Conservation (phyloP, 2,797 vertebrate species). For the Melopsittacus undulatus region DNA sequence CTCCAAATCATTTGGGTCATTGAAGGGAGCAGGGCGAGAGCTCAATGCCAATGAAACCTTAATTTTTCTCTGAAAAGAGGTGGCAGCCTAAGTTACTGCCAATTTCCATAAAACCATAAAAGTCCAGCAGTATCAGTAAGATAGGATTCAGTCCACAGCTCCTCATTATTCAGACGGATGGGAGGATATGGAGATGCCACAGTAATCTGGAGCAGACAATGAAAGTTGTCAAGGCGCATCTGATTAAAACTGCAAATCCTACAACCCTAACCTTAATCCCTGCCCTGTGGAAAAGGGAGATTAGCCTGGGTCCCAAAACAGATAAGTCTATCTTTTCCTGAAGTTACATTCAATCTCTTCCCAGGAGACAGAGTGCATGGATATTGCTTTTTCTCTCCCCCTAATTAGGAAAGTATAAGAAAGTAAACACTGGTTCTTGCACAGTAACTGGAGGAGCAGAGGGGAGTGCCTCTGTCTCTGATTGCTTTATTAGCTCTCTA, state of each 20-base stretch:
- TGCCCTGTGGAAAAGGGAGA: conserved; percentile 31
- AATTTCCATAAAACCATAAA: conserved; percentile 28
- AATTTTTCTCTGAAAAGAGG: background rate
- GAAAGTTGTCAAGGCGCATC: conserved; percentile 12
- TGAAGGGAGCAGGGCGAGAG: background rate
- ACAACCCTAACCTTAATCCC: conserved; percentile 45
- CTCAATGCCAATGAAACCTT: background rate
- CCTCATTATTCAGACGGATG: conserved; percentile 25
- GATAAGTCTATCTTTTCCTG: conserved; percentile 50
- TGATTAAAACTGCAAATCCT: conserved; percentile 65
- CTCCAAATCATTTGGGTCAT: background rate
- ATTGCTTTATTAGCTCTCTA: background rate
- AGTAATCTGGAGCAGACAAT: conserved; percentile 32
- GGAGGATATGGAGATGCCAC: background rate
- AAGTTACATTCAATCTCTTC: conserved; percentile 51
- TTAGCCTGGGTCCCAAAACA: background rate
- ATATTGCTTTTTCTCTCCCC: conserved; percentile 22
- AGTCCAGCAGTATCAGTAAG: background rate
- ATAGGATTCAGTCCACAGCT: background rate
- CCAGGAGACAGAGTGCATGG: background rate
- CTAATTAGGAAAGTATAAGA: conserved; percentile 61
- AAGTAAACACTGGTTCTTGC: conserved; percentile 16
- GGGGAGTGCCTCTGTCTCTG: background rate
- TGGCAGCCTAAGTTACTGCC: background rate
- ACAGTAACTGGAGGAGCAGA: background rate